Conservation (phyloP, 2,888 invertebrate genomes). For the Pristionchus exspectatus region DNA sequence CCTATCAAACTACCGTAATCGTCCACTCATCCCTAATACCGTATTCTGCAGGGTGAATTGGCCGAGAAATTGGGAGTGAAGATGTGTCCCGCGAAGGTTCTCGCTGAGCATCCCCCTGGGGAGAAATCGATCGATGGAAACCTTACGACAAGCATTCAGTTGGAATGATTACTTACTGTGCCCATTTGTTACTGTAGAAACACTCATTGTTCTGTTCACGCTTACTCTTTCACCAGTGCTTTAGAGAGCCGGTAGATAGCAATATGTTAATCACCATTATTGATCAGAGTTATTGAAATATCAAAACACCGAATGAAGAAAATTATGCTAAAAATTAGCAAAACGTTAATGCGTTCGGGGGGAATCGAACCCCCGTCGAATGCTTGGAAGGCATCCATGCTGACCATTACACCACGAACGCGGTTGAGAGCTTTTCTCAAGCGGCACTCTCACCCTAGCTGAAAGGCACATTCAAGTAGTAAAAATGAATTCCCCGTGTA, state of each 20-base stretch:
- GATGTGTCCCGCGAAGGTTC: conserved; percentile 53
- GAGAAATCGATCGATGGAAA: conserved; percentile 51
- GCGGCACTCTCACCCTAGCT: not conserved
- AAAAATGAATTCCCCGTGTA: not conserved
- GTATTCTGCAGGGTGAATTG: conserved; percentile 47
- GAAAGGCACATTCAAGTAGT: not conserved
- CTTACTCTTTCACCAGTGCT: conserved; percentile 9
- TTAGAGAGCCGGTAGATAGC: conserved; percentile 31
- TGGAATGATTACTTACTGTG: conserved; percentile 47
- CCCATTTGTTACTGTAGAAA: not conserved
- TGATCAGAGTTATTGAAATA: not conserved
- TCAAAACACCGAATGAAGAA: not conserved
- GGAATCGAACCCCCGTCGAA: conserved; percentile 62
- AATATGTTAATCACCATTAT: not conserved
- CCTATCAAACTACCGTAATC: not conserved
- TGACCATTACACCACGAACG: conserved; percentile 65
- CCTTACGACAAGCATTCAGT: conserved; percentile 44
- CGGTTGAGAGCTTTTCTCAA: not conserved
- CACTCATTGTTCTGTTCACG: not conserved
- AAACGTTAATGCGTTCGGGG: conserved; percentile 59
- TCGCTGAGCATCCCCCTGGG: conserved; percentile 23
- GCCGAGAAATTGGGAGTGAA: conserved; percentile 52
- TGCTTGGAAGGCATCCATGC: conserved; percentile 67
- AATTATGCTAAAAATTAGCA: not conserved
- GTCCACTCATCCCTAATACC: not conserved